Conservation (phyloP, 1,140 invertebrate genomes). For the Ips nitidus region DNA sequence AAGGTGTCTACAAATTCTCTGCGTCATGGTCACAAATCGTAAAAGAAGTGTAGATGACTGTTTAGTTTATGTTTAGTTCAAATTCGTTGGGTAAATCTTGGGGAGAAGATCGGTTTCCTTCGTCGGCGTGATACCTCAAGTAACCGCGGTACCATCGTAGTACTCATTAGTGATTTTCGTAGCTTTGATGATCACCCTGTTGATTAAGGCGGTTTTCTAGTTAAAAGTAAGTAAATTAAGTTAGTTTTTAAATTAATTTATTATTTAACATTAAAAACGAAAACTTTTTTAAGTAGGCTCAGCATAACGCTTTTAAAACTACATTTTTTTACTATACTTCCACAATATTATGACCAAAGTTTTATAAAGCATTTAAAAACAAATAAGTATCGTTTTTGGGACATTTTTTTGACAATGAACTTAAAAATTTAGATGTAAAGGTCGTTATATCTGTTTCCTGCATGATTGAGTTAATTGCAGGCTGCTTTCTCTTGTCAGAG, state of each 20-base stretch:
- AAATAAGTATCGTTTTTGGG: too few species aligned
- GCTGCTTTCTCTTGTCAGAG: too few species aligned
- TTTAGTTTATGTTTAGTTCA: conserved; percentile 1
- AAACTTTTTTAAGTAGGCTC: neutral
- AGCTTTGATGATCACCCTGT: neutral
- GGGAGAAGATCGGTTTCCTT: conserved; percentile 13
- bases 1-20: neutral
- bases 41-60: neutral
- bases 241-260: neutral
- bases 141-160: neutral
- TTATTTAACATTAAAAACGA: neutral
- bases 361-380: too few species aligned
- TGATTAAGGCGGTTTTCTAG: neutral
- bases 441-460: too few species aligned
- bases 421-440: too few species aligned
- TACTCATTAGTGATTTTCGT: neutral
- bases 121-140: neutral
- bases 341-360: too few species aligned
- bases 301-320: neutral
- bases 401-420: too few species aligned
- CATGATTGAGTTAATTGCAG: too few species aligned
- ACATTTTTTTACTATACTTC: too few species aligned
- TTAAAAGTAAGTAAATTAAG: neutral
- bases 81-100: conserved; percentile 4
- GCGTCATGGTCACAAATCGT: neutral